A percentile compares a stretch with the other conserved stretches of the same genome.
Conservation (phyloP, 2,888 invertebrate species). For the Acanthosepion esculentum region DNA sequence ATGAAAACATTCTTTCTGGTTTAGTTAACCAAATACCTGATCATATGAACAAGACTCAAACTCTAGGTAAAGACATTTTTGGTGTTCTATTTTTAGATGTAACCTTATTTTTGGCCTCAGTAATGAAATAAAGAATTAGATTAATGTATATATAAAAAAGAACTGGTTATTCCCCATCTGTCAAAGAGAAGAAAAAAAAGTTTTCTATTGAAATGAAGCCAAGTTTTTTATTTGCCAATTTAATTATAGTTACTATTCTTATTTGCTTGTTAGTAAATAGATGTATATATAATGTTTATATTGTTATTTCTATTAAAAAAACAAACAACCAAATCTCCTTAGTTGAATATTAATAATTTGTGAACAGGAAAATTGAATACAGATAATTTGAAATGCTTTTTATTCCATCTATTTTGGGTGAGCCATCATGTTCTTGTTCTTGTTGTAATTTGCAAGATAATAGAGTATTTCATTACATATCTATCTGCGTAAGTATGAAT, state of each 20-base stretch:
- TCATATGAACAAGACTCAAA: not conserved
- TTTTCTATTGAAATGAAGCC: slow-evolving; percentile 18
- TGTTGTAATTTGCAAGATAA: not conserved
- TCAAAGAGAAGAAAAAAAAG: not conserved
- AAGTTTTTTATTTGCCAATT: not conserved
- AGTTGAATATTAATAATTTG: not conserved
- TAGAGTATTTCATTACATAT: not conserved
- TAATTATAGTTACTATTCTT: not conserved
- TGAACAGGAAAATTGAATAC: not conserved
- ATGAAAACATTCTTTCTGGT: not conserved
- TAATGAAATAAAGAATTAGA: not conserved
- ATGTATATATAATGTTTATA: not conserved
- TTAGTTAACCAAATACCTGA: not conserved
- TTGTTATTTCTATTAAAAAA: not conserved
- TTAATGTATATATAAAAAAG: not conserved
- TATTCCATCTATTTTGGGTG: not conserved
- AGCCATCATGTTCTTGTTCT: not conserved
- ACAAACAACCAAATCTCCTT: not conserved
- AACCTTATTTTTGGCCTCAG: not conserved
- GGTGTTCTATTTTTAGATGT: not conserved
- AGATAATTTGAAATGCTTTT: not conserved
- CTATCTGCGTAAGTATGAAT: not conserved
- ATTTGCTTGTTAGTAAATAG: not conserved
- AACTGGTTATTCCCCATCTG: slow-evolving; percentile 33
- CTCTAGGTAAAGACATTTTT: not conserved